Base-by-base conservation (phyloP, 2,888 invertebrate genomes). In the Sarcophaga rosellei region DNA sequence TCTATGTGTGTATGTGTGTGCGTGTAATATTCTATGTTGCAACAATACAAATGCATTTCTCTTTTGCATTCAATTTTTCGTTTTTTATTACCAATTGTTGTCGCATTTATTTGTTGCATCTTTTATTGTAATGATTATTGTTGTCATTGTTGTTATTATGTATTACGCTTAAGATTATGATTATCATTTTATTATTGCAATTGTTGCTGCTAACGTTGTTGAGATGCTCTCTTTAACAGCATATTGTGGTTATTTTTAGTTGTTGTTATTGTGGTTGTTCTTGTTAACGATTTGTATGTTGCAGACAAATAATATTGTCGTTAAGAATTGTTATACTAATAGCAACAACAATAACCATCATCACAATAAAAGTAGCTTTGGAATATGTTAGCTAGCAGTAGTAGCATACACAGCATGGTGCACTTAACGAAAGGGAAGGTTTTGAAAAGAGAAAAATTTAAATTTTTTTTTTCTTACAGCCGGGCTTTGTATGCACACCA, bases 271-370 rank as follows among this genome's bases (percentile, higher is more conserved):
- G 62, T 74, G 62, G 45, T 44, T 72, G 47, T 63, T 79, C 21
- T 80, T 84, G 74, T 84, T 80, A 65, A 44, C 63, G 65, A 12
- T 84, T 53, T 63, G 73, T 84, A 47, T 66, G 44, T 53, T 61
- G 66, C 20, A 65, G 65, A 75, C 75, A 84, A 80, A 84, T 84
- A 25, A 76, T 70, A 11, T 57, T 66, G 79, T 63, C 79, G 57
- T 80, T 62, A 66, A 75, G 75, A 75, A 79, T 84, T 75, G 70
- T 75, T 75, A 75, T 65, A 75, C 59, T 63, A 84, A 84, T 79
- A 80, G 21, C 20, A 66, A 66, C n/a, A 44, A 66, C 63, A 25
- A 74, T 57, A 66, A 72, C 35, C 20, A 23, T 53, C 3, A 70
- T 53, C 45, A n/a, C 12, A 25, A 69, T 76, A 45, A 59, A 21